phyloP scores from a whole-genome alignment of 2,797 vertebrate species.

The Falco columbarius region DNA sequence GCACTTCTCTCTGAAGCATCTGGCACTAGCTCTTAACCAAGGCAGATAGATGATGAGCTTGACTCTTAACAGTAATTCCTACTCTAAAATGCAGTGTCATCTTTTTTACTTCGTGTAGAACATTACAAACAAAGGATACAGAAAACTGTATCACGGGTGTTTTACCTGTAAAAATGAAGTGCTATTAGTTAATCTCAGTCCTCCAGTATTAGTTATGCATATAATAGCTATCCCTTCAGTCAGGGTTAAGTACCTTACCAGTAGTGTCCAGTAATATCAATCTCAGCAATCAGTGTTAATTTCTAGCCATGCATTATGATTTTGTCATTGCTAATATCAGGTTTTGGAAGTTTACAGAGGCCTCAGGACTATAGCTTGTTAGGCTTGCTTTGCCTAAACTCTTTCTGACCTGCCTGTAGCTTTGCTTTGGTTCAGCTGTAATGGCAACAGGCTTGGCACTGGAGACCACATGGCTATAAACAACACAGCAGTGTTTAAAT shows the following conservation, averaged over 20 bases:
- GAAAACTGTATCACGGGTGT: not conserved
- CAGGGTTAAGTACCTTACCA: not conserved
- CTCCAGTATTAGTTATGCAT: not conserved
- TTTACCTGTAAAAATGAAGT: not conserved
- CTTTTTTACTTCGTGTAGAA: not conserved
- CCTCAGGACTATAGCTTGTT: rapidly evolving
- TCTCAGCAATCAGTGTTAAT: not conserved
- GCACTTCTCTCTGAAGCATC: not conserved
- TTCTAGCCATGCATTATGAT: not conserved
- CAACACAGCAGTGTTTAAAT: not conserved
- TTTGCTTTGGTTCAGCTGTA: not conserved
- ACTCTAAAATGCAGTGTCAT: not conserved
- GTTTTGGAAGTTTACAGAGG: not conserved
- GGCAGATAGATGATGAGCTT: not conserved
- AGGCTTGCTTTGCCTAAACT: not conserved
- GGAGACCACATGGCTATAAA: not conserved
- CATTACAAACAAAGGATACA: not conserved
- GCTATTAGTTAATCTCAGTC: not conserved
- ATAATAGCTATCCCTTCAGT: not conserved
- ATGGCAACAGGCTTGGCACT: not conserved
- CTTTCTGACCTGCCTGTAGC: not conserved
- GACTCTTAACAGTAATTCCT: not conserved
- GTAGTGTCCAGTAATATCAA: not conserved
- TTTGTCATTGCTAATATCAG: not conserved
- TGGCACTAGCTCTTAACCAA: not conserved